These are phyloP conservation scores for Mareca penelope DNA, from an alignment of 2,797 vertebrate genomes.

Conservation along the genomic window DNA sequence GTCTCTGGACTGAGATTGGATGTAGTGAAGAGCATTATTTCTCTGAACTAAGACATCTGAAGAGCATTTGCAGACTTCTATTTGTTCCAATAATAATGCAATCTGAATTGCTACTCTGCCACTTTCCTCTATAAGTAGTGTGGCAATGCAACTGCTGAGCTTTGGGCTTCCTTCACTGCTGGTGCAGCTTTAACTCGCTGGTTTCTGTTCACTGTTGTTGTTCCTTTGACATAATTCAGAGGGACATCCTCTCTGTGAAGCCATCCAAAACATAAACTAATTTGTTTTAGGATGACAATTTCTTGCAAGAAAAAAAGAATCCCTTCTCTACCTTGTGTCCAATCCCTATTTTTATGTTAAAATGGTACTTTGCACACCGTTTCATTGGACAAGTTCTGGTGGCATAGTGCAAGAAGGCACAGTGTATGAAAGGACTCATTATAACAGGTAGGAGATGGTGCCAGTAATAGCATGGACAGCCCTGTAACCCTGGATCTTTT, in stretches of 20 bases:
- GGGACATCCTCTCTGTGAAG: not conserved
- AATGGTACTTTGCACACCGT: not conserved
- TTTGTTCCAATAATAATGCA: not conserved
- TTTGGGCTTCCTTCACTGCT: not conserved
- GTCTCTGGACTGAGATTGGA: not conserved
- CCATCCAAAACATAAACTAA: not conserved
- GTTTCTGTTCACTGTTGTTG: not conserved
- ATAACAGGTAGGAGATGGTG: not conserved
- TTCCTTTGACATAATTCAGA: not conserved
- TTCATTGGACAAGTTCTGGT: not conserved
- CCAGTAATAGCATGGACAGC: not conserved
- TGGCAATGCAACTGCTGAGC: not conserved
- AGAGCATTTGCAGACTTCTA: not conserved
- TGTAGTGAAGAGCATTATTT: not conserved
- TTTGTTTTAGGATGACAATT: not conserved
- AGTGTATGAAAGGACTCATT: not conserved
- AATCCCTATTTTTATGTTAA: not conserved
- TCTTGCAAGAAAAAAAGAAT: not conserved
- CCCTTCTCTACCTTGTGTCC: not conserved
- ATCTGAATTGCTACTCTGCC: not conserved
- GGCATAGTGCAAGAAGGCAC: not conserved
- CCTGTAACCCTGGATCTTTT: not conserved
- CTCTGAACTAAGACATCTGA: not conserved
- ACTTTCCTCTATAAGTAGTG: not conserved
- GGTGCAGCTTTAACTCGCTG: not conserved